Conservation (phyloP, 1,140 invertebrate species). For the Lepidotrigona ventralis region DNA sequence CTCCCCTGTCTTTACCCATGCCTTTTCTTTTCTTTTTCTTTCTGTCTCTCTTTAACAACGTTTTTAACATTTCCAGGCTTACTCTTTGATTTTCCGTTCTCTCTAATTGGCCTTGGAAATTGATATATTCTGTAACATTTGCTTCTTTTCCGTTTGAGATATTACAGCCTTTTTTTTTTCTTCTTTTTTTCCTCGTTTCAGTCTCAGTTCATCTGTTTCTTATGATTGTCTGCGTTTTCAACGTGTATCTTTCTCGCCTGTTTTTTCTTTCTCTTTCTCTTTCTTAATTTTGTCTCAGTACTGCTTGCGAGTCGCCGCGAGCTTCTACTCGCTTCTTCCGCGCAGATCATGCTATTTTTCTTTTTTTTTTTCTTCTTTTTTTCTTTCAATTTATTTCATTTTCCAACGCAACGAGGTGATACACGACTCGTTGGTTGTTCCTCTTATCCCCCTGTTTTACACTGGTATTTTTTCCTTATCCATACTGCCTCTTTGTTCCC, state of each 20-base stretch:
- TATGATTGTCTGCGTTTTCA: conserved; percentile 29
- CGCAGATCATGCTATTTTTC: conserved; percentile 1
- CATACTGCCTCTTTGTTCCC: not conserved
- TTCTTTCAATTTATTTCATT: conserved; percentile 8
- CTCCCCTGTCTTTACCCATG: not conserved
- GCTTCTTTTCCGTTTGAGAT: conserved; percentile 42
- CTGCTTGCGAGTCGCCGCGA: conserved; percentile 25
- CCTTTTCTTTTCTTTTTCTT: not conserved
- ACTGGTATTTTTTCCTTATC: not conserved
- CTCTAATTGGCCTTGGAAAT: conserved; percentile 42
- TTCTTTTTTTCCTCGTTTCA: not conserved
- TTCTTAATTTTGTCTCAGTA: conserved; percentile 16
- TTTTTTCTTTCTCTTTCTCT: not conserved
- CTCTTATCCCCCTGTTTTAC: too few relatives aligned
- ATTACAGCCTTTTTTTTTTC: not conserved
- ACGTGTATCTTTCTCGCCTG: conserved; percentile 36
- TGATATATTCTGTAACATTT: conserved; percentile 34
- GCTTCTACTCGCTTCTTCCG: conserved; percentile 31
- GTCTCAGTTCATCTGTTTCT: not conserved
- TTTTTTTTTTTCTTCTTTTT: too few relatives aligned
- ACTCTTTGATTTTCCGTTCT: not conserved
- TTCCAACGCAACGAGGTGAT: not conserved
- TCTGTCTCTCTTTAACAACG: conserved; percentile 31
- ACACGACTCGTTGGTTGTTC: not conserved
- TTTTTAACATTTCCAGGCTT: conserved; percentile 28